These are phyloP conservation scores for Micoletzkya japonica DNA, from an alignment of 2,888 invertebrate genomes.

Conservation along the genomic window DNA sequence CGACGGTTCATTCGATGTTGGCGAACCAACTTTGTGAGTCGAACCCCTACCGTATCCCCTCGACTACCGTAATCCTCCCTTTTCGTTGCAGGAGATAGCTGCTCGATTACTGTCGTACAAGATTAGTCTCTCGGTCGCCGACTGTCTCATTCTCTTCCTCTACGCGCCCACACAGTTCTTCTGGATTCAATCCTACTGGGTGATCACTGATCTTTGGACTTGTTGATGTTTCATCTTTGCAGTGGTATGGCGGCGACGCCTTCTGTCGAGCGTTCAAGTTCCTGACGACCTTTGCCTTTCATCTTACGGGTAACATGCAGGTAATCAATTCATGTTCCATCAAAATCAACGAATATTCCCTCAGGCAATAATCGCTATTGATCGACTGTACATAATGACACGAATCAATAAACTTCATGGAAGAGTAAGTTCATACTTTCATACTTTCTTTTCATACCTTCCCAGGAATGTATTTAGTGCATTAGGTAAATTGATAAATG, in stretches of 20 bases:
- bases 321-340: neutral
- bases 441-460: neutral
- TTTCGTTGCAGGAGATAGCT: constrained; percentile 38
- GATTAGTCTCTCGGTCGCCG: constrained; percentile 44
- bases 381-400: constrained; percentile 45
- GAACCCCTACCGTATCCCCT: neutral
- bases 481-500: neutral
- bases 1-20: constrained; percentile 32
- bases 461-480: neutral
- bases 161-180: constrained; percentile 48
- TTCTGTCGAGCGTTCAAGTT: constrained; percentile 46
- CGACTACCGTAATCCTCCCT: neutral
- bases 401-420: constrained; percentile 38
- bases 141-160: constrained; percentile 44
- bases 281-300: constrained; percentile 46
- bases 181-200: constrained; percentile 47
- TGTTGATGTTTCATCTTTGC: constrained; percentile 23
- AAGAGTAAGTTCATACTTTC: constrained; percentile 3
- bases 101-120: constrained; percentile 47
- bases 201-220: constrained; percentile 12
- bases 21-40: neutral
- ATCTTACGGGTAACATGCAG: constrained; percentile 52
- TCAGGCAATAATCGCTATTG: constrained; percentile 40
- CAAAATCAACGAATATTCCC: neutral
- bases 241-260: constrained; percentile 48